Percentiles rank a stretch among this genome's conserved stretches.
Conservation (phyloP, 2,888 invertebrate species). For the Amaurobius ferox region DNA sequence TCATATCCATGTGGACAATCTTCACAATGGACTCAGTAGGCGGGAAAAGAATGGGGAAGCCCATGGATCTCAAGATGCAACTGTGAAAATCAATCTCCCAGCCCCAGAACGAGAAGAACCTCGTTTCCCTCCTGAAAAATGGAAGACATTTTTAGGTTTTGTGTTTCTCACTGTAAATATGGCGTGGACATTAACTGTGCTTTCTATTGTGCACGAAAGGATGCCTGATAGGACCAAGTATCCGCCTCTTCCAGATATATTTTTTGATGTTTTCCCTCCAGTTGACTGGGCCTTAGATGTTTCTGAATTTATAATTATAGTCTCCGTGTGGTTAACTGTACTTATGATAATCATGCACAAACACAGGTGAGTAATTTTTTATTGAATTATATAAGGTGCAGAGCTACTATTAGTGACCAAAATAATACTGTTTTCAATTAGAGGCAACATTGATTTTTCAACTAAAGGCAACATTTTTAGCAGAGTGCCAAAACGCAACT, state of each 20-base stretch:
- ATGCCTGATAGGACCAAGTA: conserved; percentile 87
- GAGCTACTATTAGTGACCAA: too few relatives aligned
- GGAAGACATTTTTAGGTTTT: conserved; percentile 73
- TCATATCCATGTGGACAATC: conserved; percentile 52
- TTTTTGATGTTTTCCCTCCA: conserved; percentile 86
- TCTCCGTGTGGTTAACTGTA: conserved; percentile 86
- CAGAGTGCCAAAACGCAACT: too few relatives aligned
- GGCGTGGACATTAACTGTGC: conserved; percentile 73
- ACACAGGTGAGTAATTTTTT: conserved; percentile 84
- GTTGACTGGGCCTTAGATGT: conserved; percentile 87
- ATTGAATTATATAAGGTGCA: too few relatives aligned
- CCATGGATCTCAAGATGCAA: conserved; percentile 34
- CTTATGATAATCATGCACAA: conserved; percentile 89
- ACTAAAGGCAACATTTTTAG: too few relatives aligned
- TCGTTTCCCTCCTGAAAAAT: conserved; percentile 71
- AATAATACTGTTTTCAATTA: too few relatives aligned
- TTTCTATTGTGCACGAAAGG: conserved; percentile 85
- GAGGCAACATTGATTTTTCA: too few relatives aligned
- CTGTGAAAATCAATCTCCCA: conserved; percentile 59
- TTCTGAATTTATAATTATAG: conserved; percentile 91
- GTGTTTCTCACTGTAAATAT: conserved; percentile 73
- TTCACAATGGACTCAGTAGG: conserved; percentile 65
- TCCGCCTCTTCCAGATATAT: conserved; percentile 88
- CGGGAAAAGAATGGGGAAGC: conserved; percentile 64
- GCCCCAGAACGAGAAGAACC: conserved; percentile 64